These are phyloP conservation scores for Otus sunia DNA, from an alignment of 2,113 vertebrate species.

Conservation along the genomic window DNA sequence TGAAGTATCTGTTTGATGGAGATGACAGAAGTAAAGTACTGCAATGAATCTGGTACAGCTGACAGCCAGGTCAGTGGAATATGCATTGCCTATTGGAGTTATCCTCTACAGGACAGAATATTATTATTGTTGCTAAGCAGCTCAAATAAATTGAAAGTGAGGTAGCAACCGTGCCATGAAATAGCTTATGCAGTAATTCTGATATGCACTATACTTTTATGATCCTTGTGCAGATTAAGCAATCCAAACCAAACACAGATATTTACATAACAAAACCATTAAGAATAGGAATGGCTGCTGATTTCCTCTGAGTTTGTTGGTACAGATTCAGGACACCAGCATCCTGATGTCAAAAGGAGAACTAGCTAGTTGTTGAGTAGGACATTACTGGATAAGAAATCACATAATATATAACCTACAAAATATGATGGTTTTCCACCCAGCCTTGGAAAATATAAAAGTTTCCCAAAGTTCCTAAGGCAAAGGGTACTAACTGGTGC, in stretches of 20 bases:
- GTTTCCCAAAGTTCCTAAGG: not conserved
- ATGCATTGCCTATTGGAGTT: not conserved
- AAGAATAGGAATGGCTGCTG: not conserved
- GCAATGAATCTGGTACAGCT: not conserved
- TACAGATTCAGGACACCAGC: not conserved
- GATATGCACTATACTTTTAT: not conserved
- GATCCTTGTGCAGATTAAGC: not conserved
- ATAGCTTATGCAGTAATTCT: not conserved
- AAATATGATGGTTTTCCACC: not conserved
- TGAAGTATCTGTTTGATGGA: not conserved
- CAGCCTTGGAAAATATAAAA: conserved; percentile 7
- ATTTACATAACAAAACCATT: not conserved
- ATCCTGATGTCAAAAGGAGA: not conserved
- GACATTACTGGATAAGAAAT: not conserved
- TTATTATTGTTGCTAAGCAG: not conserved
- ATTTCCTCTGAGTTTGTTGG: not conserved
- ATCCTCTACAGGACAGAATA: not conserved
- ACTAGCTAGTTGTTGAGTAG: not conserved
- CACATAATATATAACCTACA: conserved; percentile 11
- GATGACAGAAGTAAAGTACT: not conserved
- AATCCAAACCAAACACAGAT: not conserved
- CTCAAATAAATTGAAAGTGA: not conserved
- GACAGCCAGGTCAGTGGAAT: not conserved
- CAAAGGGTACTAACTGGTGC: not conserved
- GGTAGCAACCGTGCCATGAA: not conserved